phyloP scores from a whole-genome alignment of 2,888 invertebrate genomes.

The Coelinius sp. region DNA sequence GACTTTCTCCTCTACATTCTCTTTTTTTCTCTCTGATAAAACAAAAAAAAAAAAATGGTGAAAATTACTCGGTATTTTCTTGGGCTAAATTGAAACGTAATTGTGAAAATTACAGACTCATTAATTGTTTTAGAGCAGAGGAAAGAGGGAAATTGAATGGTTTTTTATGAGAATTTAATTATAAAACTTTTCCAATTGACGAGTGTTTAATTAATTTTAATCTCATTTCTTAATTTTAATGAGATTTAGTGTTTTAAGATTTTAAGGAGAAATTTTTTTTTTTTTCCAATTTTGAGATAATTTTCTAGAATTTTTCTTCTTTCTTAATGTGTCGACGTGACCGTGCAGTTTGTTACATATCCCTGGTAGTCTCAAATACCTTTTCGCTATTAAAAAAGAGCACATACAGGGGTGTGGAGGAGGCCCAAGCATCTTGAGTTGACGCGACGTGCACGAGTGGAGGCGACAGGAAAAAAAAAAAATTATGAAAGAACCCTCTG shows the following conservation, averaged over 20 bases:
- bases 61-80: neutral
- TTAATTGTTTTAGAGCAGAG: neutral
- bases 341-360: slow-evolving; percentile 32
- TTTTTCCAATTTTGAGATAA: neutral
- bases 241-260: neutral
- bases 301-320: neutral
- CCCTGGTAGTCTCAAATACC: slow-evolving; percentile 29
- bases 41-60: neutral
- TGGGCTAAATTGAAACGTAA: neutral
- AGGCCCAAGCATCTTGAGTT: slow-evolving; percentile 33
- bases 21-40: neutral
- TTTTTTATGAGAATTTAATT: neutral
- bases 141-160: neutral
- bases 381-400: slow-evolving; percentile 34
- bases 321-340: slow-evolving; percentile 25
- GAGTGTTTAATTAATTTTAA: neutral
- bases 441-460: slow-evolving; percentile 43
- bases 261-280: neutral
- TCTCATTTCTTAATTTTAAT: neutral
- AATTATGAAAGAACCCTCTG: slow-evolving; percentile 15
- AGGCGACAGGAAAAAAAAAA: slow-evolving; percentile 34
- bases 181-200: neutral
- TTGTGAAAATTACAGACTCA: neutral
- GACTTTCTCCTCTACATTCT: neutral
- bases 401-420: slow-evolving; percentile 9